Evolutionary conservation across 2,888 invertebrate genomes (phyloP).

Genomic region (Clitarchus hookeri): DNA sequence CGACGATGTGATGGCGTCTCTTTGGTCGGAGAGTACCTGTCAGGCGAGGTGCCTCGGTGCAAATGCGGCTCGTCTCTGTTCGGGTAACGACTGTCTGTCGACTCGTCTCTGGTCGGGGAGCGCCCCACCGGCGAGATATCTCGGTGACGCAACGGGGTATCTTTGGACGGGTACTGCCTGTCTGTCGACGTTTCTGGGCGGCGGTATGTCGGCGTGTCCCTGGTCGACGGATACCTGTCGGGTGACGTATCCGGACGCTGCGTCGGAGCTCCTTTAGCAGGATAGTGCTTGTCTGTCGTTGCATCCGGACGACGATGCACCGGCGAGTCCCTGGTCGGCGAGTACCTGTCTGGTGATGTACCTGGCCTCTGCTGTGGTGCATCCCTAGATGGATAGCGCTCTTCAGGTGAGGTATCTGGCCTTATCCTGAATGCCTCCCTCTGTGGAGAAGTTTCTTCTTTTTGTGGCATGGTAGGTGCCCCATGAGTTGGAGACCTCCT

Average conservation of each 20-base stretch:
- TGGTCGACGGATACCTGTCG: not conserved
- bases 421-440: not conserved
- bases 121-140: not conserved
- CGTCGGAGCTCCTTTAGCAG: not conserved
- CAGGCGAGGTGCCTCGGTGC: not conserved
- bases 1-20: not conserved
- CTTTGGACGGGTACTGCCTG: not conserved
- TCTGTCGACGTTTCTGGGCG: not conserved
- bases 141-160: not conserved
- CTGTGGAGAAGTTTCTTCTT: not conserved
- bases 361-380: not conserved
- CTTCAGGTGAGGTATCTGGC: slow-evolving; percentile 21
- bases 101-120: not conserved
- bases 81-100: not conserved
- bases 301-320: not conserved
- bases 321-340: not conserved
- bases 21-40: not conserved
- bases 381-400: not conserved
- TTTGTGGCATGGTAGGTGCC: not conserved
- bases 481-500: slow-evolving; percentile 9
- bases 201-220: not conserved
- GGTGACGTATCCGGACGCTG: not conserved
- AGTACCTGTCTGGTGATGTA: not conserved
- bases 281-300: not conserved
- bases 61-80: not conserved